phyloP scores from a whole-genome alignment of 2,888 invertebrate species.

The Pachliopta kotzebuea region DNA sequence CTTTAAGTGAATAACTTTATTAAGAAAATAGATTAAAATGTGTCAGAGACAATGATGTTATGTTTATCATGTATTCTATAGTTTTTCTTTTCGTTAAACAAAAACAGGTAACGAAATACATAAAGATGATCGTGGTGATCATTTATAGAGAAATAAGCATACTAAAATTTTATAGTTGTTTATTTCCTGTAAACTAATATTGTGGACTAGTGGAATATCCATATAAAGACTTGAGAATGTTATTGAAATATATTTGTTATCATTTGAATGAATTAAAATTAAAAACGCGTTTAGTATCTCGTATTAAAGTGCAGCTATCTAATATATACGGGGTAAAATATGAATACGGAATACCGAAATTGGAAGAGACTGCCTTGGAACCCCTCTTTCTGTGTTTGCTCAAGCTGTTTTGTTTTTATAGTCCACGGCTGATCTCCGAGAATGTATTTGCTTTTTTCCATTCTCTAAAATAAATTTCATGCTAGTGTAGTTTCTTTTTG shows the following conservation, averaged over 20 bases:
- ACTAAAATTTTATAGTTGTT: too few species aligned
- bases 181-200: too few species aligned
- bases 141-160: too few species aligned
- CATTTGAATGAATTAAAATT: background rate
- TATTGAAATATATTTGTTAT: background rate
- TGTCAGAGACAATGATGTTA: background rate
- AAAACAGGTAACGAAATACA: too few species aligned
- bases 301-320: background rate
- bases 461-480: slow-evolving; percentile 45
- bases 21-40: background rate
- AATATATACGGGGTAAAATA: background rate
- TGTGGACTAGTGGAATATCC: too few species aligned
- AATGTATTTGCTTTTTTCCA: slow-evolving; percentile 50
- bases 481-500: slow-evolving; percentile 5
- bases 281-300: background rate
- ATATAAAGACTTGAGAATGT: too few species aligned
- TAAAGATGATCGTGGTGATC: too few species aligned
- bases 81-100: too few species aligned
- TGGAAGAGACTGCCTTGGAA: slow-evolving; percentile 44
- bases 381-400: slow-evolving; percentile 48
- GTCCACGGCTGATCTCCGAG: slow-evolving; percentile 44
- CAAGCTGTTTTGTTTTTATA: slow-evolving; percentile 52
- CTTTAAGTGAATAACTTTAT: background rate
- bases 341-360: slow-evolving; percentile 40
- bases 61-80: too few species aligned